Evolutionary conservation across 2,113 vertebrate species (phyloP), one percentile per base, ranked within the genome.

Genomic region (Phalacrocorax pelagicus): DNA sequence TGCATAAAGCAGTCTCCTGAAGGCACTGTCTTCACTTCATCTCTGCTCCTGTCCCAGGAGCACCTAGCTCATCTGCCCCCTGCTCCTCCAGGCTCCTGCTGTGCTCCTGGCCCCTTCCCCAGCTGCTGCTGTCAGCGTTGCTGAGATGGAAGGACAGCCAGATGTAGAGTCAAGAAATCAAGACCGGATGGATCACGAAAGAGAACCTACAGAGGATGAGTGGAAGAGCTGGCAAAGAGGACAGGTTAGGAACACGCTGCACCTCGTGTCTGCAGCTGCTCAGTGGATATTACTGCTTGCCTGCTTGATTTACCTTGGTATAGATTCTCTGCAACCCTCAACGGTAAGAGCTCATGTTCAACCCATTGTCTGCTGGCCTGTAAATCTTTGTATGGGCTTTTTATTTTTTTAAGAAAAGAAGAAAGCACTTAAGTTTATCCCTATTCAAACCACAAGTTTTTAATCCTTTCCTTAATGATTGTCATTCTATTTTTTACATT

Each of bases 231-330:
- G 92, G 90, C 78, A 89, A 57, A 95, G 91, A 44, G 88, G 90
- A 17, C 94, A 95, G 62, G 54, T 75, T 72, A 88, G 79, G 80
- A 97, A 93, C 95, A 97, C 51, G 3, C 66, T 98, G 44, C 79
- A 96, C 78, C 92, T 98, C 32, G 62, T 96, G 82, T 94, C 94
- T 0, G 97, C 94, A 0, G 63, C 74, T 18, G 82, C 97, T 66
- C 98, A 98, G 96, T 98, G 96, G 47, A 86, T 98, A 82, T 84
- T 97, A 40, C 91, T 98, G 73, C 84, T 98, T n/a, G 71, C 97
- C 80, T 98, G 97, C 81, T 62, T 98, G 65, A n/a, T 86, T 86
- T 98, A 96, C 94, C 70, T 98, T 89, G 96, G 91, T 29, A 55
- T 95, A 38, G 54, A 94, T 78, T 94, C 96, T 44, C 95, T 96